Evolutionary conservation across 23 tunicate species (phyloP).

Genomic region (Botrylloides violaceus): DNA sequence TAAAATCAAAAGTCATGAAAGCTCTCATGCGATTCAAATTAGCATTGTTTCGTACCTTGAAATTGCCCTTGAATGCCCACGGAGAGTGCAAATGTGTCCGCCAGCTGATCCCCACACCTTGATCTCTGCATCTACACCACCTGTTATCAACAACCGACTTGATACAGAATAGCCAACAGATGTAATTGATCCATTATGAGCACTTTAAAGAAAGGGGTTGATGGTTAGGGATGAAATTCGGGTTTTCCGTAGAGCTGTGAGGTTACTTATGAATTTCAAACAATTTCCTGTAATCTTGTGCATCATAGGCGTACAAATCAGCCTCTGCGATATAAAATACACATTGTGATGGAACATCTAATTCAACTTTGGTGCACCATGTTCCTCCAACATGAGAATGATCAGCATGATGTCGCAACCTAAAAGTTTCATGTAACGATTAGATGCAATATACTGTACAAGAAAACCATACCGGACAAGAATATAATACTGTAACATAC

Average conservation of each 20-base stretch:
- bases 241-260: neutral
- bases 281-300: slow-evolving; percentile 32
- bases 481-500: no score
- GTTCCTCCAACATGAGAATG: slow-evolving; percentile 31
- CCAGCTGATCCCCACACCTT: slow-evolving; percentile 69
- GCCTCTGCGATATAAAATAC: slow-evolving; percentile 38
- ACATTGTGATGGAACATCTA: slow-evolving; percentile 28
- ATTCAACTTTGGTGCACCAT: slow-evolving; percentile 69
- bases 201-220: slow-evolving; percentile 21
- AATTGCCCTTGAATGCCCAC: slow-evolving; percentile 55
- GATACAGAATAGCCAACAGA: slow-evolving; percentile 30
- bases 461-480: neutral
- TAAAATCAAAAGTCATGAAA: no score
- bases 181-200: slow-evolving; percentile 49
- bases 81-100: slow-evolving; percentile 49
- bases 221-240: neutral
- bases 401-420: slow-evolving; percentile 19
- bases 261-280: slow-evolving; percentile 35
- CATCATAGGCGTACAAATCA: slow-evolving; percentile 39
- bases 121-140: slow-evolving; percentile 43
- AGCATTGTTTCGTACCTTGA: slow-evolving; percentile 31
- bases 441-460: no score
- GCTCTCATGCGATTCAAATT: no score
- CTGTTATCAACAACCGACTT: slow-evolving; percentile 34
- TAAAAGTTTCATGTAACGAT: no score